A percentile compares a stretch with the other conserved stretches of the same genome.
phyloP scores from a whole-genome alignment of 2,888 invertebrate genomes.

The Dendrolimus houi region DNA sequence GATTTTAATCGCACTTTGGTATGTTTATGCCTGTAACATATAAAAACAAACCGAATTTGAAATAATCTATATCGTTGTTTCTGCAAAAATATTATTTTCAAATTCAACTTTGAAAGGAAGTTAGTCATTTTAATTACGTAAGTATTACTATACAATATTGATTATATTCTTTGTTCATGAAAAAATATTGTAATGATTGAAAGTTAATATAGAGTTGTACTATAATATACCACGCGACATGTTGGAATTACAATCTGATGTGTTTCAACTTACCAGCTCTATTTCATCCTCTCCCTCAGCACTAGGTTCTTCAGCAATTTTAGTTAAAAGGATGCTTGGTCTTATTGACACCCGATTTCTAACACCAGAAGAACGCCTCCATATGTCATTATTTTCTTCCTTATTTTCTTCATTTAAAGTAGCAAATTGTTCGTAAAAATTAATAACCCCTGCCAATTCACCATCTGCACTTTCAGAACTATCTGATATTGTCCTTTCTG shows the following conservation, averaged over 20 bases:
- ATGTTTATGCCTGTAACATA: too few species aligned
- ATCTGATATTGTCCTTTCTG: slow-evolving; percentile 9
- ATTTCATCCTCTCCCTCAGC: slow-evolving; percentile 44
- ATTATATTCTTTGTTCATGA: too few species aligned
- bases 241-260: too few species aligned
- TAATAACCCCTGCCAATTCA: slow-evolving; percentile 40
- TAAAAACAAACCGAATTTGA: too few species aligned
- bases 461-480: slow-evolving; percentile 30
- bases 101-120: too few species aligned
- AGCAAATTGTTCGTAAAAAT: slow-evolving; percentile 68
- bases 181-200: too few species aligned
- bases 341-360: slow-evolving; percentile 56
- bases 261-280: slow-evolving; percentile 43
- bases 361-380: slow-evolving; percentile 32
- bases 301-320: slow-evolving; percentile 55
- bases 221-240: too few species aligned
- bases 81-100: too few species aligned
- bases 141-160: too few species aligned
- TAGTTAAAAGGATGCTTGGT: slow-evolving; percentile 57
- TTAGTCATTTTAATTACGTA: too few species aligned
- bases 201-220: too few species aligned
- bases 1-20: neutral
- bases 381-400: slow-evolving; percentile 33
- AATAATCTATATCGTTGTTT: neutral
- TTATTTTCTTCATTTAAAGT: slow-evolving; percentile 45